Percentiles rank a stretch among this genome's conserved stretches.
Conservation (phyloP, 1,140 invertebrate genomes). For the Ridgeia piscesae region DNA sequence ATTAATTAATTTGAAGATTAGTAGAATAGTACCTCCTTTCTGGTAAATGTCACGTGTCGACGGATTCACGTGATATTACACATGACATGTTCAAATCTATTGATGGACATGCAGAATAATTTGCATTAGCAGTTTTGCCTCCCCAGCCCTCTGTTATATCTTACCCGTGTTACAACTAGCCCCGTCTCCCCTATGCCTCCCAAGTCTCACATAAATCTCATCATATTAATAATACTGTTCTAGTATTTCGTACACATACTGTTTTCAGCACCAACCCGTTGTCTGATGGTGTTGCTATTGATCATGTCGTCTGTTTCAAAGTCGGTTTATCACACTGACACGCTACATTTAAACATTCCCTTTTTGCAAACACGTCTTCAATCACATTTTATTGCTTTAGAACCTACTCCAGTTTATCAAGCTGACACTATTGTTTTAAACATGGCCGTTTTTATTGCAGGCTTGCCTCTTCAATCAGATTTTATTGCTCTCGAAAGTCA, state of each 20-base stretch:
- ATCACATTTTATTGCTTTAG: background rate
- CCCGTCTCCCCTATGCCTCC: too few relatives aligned
- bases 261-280: background rate
- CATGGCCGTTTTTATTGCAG: background rate
- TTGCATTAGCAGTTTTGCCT: too few relatives aligned
- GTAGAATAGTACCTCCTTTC: too few relatives aligned
- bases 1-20: too few relatives aligned
- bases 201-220: too few relatives aligned
- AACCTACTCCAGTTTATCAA: background rate
- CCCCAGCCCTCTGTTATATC: too few relatives aligned
- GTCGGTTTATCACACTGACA: background rate
- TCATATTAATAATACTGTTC: background rate
- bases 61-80: too few relatives aligned
- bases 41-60: too few relatives aligned
- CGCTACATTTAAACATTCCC: background rate
- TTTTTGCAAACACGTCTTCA: background rate
- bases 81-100: too few relatives aligned
- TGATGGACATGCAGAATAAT: too few relatives aligned
- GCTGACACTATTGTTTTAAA: background rate
- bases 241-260: background rate
- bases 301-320: background rate
- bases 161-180: too few relatives aligned
- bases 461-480: background rate
- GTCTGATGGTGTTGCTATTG: background rate
- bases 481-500: background rate